A percentile compares a stretch with the other conserved stretches of the same genome.
phyloP scores from a whole-genome alignment of 1,140 invertebrate genomes.

The Drosophila bocki region DNA sequence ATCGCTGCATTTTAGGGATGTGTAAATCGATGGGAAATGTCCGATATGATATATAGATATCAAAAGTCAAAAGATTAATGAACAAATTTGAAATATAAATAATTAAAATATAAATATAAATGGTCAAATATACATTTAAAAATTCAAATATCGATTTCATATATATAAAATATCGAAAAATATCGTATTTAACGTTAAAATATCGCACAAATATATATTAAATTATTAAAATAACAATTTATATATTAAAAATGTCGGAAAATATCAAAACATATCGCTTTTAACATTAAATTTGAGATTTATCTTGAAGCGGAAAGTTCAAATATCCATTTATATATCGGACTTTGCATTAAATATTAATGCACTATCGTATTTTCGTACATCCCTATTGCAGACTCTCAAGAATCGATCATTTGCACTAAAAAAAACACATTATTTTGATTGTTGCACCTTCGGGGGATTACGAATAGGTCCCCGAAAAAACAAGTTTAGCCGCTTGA shows the following conservation, averaged over 20 bases:
- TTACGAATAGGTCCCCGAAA: neutral
- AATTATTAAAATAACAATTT: neutral
- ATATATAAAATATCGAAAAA: too few species aligned
- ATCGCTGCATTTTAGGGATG: slow-evolving; percentile 1
- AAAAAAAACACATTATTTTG: slow-evolving; percentile 13
- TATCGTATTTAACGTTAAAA: neutral
- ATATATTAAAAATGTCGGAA: neutral
- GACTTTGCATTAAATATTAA: neutral
- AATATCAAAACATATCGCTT: neutral
- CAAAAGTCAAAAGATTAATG: too few species aligned
- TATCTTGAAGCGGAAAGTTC: neutral
- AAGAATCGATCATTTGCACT: slow-evolving; percentile 12
- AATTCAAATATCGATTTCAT: too few species aligned
- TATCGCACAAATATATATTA: neutral
- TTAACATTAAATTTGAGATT: neutral
- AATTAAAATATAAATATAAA: too few species aligned
- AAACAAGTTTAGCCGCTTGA: slow-evolving; percentile 4
- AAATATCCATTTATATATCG: slow-evolving; percentile 4
- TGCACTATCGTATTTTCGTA: neutral
- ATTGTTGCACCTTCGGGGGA: slow-evolving; percentile 12
- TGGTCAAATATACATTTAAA: too few species aligned
- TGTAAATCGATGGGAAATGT: neutral
- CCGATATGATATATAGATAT: slow-evolving; percentile 4
- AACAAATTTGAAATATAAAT: too few species aligned
- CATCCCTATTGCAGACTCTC: neutral